phyloP scores from a whole-genome alignment of 2,888 invertebrate genomes.

The Caenorhabditis panamensis region DNA sequence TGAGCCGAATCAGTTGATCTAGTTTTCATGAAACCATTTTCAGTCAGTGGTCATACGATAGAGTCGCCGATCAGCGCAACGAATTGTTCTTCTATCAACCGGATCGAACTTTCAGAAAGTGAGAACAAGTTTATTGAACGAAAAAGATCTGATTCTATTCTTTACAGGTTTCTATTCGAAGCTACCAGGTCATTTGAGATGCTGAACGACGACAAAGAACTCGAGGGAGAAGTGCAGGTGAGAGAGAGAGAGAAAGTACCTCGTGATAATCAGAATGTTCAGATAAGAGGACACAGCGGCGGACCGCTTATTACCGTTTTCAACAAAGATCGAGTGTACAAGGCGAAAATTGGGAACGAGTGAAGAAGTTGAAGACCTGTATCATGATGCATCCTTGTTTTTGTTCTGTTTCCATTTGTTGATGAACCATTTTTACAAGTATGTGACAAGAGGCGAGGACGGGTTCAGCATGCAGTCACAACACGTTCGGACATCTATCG shows the following conservation, averaged over 20 bases:
- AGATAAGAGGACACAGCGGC: constrained; percentile 50
- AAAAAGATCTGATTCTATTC: background rate
- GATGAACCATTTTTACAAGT: constrained; percentile 40
- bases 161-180: constrained; percentile 51
- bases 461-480: constrained; percentile 73
- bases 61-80: constrained; percentile 21
- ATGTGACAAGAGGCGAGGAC: constrained; percentile 67
- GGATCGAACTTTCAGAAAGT: constrained; percentile 49
- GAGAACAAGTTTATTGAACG: constrained; percentile 11
- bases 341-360: constrained; percentile 32
- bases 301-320: constrained; percentile 55
- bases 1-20: background rate
- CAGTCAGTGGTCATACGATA: constrained; percentile 34
- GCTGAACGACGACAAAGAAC: constrained; percentile 48
- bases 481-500: constrained; percentile 69
- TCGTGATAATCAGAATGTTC: background rate
- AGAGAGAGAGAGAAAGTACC: background rate
- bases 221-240: constrained; percentile 60
- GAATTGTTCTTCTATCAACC: constrained; percentile 46
- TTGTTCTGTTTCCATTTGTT: constrained; percentile 6
- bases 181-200: constrained; percentile 45
- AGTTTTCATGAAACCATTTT: background rate
- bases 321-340: constrained; percentile 61
- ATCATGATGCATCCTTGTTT: constrained; percentile 33
- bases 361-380: constrained; percentile 29